phyloP scores from a whole-genome alignment of 2,888 invertebrate species.

The Cheilosia vulpina region DNA sequence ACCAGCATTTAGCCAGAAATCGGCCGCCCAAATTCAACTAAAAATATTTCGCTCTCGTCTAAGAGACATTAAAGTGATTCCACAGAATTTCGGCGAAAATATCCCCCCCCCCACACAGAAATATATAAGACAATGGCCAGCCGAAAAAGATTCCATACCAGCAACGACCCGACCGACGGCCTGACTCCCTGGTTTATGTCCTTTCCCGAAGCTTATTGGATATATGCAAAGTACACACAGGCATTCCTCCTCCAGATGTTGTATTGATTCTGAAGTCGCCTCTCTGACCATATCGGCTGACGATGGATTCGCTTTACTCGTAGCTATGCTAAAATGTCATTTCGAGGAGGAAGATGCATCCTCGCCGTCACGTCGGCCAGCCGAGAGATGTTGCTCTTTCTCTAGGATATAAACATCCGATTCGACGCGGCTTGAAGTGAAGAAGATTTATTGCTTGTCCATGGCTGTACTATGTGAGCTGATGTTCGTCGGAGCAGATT shows the following conservation, averaged over 20 bases:
- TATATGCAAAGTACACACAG: conserved; percentile 65
- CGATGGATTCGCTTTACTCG: conserved; percentile 56
- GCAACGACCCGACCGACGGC: conserved; percentile 7
- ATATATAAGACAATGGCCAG: conserved; percentile 61
- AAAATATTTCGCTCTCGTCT: conserved; percentile 51
- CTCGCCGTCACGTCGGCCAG: conserved; percentile 35
- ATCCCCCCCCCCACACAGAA: background rate
- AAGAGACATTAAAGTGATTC: conserved; percentile 70
- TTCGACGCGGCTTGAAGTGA: conserved; percentile 75
- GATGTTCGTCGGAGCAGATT: conserved; percentile 68
- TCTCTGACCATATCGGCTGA: conserved; percentile 26
- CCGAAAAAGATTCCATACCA: conserved; percentile 48
- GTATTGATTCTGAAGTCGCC: conserved; percentile 36
- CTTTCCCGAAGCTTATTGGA: conserved; percentile 65
- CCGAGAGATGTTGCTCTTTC: conserved; percentile 59
- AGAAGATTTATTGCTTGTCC: conserved; percentile 75
- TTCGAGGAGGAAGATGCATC: conserved; percentile 54
- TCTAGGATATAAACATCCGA: conserved; percentile 74
- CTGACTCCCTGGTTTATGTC: conserved; percentile 53
- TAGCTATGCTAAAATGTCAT: conserved; percentile 68
- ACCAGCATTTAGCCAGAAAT: conserved; percentile 63
- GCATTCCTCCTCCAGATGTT: conserved; percentile 65
- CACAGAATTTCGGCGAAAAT: conserved; percentile 59
- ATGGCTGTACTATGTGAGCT: conserved; percentile 66
- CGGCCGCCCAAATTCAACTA: conserved; percentile 7